Conservation (phyloP, 2,797 vertebrate species). For the Amazona ochrocephala region DNA sequence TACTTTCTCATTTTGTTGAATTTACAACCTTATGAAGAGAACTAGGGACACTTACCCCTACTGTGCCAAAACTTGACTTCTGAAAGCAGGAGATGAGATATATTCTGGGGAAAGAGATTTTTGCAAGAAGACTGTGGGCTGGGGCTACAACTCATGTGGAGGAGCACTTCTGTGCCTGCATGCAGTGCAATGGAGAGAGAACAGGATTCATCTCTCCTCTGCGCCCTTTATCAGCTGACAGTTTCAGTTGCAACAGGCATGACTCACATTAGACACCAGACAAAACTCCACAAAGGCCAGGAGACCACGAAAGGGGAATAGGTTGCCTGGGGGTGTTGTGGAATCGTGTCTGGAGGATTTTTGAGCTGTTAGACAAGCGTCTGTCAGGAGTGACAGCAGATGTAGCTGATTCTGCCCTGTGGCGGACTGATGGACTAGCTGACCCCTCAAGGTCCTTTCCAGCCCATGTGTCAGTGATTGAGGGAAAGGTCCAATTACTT, state of each 20-base stretch:
- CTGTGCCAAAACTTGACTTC: not conserved
- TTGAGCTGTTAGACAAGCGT: not conserved
- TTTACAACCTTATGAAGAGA: not conserved
- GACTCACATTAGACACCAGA: conserved; percentile 43
- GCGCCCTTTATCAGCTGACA: not conserved
- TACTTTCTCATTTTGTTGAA: not conserved
- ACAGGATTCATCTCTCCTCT: not conserved
- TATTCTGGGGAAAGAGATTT: not conserved
- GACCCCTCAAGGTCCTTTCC: conserved; percentile 34
- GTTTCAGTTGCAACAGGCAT: not conserved
- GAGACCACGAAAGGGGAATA: not conserved
- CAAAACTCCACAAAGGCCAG: conserved; percentile 21
- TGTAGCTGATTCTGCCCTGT: not conserved
- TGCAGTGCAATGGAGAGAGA: fast-evolving
- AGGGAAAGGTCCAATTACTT: conserved; percentile 42
- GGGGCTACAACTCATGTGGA: not conserved
- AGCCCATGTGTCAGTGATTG: conserved; percentile 40
- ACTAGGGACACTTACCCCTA: not conserved
- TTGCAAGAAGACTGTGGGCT: not conserved
- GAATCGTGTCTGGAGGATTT: conserved; percentile 37
- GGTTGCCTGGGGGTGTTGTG: not conserved
- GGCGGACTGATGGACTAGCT: not conserved
- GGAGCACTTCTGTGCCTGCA: not conserved
- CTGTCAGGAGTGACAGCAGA: conserved; percentile 6
- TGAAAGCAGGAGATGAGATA: not conserved